Conservation (phyloP, 1,140 invertebrate genomes). For the silkworm (Bombyx mori) region ASM3026992v2 NC_085114.1:4565001-4565500, state of each 20-base stretch:
- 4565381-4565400: constrained; percentile 65
- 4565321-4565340: constrained; percentile 54
- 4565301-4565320: constrained; percentile 44
- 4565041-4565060: too few species aligned
- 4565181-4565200: not conserved
- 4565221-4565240: too few species aligned
- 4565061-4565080: too few species aligned
- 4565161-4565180: not conserved
- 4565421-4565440: constrained; percentile 57
- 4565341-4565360: constrained; percentile 51
- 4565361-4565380: constrained; percentile 65
- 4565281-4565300: not conserved
- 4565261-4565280: constrained; percentile 5
- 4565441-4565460: constrained; percentile 64
- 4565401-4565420: constrained; percentile 57
- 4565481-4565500: constrained; percentile 30
- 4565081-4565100: too few species aligned
- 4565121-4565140: too few species aligned
- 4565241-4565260: too few species aligned
- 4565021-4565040: too few species aligned
- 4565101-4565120: too few species aligned
- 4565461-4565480: constrained; percentile 57
- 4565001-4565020: too few species aligned
- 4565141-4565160: not conserved
- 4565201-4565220: not conserved